These are phyloP conservation scores for Stegodyphus mimosarum DNA, from an alignment of 1,140 invertebrate genomes.

Conservation along the genomic window DNA sequence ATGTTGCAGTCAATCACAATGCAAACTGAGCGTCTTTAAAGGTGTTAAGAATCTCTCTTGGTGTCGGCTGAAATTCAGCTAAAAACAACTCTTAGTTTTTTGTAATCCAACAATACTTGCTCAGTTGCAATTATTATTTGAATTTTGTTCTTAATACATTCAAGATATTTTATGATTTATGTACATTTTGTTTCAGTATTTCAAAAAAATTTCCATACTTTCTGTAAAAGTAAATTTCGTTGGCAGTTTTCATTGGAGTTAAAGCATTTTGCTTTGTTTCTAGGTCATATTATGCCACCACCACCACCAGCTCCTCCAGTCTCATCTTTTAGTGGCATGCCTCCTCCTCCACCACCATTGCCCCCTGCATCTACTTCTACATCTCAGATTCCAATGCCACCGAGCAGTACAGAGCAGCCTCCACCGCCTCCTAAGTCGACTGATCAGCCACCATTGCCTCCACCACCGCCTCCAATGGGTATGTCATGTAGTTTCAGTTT, in stretches of 20 bases:
- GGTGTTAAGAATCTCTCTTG: too few species aligned
- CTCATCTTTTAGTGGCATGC: slow-evolving; percentile 58
- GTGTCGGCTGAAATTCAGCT: too few species aligned
- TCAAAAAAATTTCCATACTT: neutral
- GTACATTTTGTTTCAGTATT: neutral
- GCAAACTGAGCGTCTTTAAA: too few species aligned
- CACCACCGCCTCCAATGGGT: slow-evolving; percentile 62
- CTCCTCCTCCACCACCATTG: slow-evolving; percentile 62
- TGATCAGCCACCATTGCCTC: slow-evolving; percentile 59
- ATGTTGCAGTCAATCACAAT: too few species aligned
- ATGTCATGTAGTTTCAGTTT: neutral
- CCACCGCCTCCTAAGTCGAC: slow-evolving; percentile 35
- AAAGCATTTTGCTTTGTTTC: neutral
- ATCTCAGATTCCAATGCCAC: slow-evolving; percentile 23
- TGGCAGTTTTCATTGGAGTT: neutral
- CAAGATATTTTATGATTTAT: too few species aligned
- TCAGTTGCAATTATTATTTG: too few species aligned
- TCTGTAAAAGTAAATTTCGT: too few species aligned
- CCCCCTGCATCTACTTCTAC: slow-evolving; percentile 19
- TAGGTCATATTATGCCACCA: slow-evolving; percentile 54
- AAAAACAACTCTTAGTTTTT: too few species aligned
- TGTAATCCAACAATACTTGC: too few species aligned
- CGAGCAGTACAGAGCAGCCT: slow-evolving; percentile 34
- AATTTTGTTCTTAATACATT: too few species aligned
- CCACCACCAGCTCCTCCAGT: slow-evolving; percentile 62